Evolutionary conservation across 2,797 vertebrate species (phyloP).

Genomic region (Cottoperca gobio): DNA sequence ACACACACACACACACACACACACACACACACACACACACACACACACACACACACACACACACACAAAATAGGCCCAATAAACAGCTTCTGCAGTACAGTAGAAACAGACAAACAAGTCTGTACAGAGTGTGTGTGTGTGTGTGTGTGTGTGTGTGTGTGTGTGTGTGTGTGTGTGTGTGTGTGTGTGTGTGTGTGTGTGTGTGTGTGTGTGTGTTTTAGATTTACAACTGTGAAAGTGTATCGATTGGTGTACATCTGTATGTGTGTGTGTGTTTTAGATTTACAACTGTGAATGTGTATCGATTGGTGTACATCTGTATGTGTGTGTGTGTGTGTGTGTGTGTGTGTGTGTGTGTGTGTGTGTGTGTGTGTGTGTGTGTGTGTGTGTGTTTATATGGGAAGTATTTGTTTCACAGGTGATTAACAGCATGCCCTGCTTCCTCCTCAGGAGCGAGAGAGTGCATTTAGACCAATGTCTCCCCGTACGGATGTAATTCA

Average conservation of each 20-base stretch:
- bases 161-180: too few relatives aligned
- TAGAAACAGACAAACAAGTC: conserved; percentile 19
- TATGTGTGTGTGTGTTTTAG: too few relatives aligned
- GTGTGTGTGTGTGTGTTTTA: too few relatives aligned
- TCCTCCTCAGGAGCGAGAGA: conserved; percentile 8
- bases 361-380: background rate
- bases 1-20: conserved; percentile 13
- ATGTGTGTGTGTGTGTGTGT: background rate
- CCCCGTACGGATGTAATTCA: conserved; percentile 17
- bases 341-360: conserved; percentile 7
- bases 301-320: too few relatives aligned
- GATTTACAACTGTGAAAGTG: conserved; percentile 1
- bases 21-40: background rate
- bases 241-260: too few relatives aligned
- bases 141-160: too few relatives aligned
- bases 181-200: too few relatives aligned
- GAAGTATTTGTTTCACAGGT: conserved; percentile 34
- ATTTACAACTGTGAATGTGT: too few relatives aligned
- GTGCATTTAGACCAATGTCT: conserved; percentile 43
- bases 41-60: too few relatives aligned
- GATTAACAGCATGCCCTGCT: conserved; percentile 45
- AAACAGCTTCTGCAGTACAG: conserved; percentile 39
- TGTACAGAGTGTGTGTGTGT: background rate
- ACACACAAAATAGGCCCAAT: background rate
- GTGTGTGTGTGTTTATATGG: background rate